Evolutionary conservation across 2,797 vertebrate genomes (phyloP).

Genomic region (Zenarchopterus dispar): DNA sequence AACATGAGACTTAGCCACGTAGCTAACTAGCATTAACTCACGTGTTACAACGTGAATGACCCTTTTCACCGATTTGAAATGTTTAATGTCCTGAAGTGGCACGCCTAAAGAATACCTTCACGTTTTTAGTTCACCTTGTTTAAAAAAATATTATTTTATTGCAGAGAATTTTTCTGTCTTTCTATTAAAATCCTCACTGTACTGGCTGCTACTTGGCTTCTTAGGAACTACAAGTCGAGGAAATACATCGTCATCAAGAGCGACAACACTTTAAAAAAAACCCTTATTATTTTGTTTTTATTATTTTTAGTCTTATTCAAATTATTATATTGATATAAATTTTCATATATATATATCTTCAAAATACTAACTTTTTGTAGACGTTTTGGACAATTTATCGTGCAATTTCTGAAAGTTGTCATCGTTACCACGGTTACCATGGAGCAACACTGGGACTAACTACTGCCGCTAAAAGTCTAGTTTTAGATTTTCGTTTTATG

Average conservation of each 20-base stretch:
- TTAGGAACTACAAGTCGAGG: constrained; percentile 64
- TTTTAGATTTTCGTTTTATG: too few species aligned
- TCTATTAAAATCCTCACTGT: background rate
- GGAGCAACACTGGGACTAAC: too few species aligned
- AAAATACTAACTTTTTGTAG: too few species aligned
- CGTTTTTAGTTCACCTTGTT: fast-evolving
- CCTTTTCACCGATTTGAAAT: background rate
- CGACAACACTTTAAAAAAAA: background rate
- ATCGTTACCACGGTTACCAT: too few species aligned
- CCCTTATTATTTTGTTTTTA: too few species aligned
- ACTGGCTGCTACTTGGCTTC: too few species aligned
- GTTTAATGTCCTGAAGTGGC: background rate
- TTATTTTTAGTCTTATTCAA: too few species aligned
- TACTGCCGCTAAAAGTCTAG: too few species aligned
- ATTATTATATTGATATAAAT: too few species aligned
- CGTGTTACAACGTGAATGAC: constrained; percentile 2
- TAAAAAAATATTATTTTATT: background rate
- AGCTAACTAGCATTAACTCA: constrained; percentile 34
- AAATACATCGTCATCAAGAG: constrained; percentile 63
- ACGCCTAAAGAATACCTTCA: fast-evolving
- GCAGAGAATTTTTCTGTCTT: background rate
- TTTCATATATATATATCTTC: too few species aligned
- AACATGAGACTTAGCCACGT: constrained; percentile 44
- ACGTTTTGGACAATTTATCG: too few species aligned
- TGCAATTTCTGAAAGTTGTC: too few species aligned